phyloP scores from a whole-genome alignment of 2,113 vertebrate genomes.

The Eretmochelys imbricata region DNA sequence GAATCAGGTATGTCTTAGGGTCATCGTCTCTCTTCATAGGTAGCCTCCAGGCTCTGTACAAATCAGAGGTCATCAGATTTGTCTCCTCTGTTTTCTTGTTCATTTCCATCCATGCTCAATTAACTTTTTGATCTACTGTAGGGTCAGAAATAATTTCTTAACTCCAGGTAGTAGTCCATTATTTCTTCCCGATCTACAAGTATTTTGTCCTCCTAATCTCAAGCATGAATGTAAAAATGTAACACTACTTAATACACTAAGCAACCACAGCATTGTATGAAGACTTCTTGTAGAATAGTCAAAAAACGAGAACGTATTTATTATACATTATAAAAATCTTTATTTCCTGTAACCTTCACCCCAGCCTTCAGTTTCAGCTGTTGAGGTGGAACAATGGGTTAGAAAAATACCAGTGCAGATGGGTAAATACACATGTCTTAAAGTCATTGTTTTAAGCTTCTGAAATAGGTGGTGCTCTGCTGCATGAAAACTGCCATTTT shows the following conservation, averaged over 20 bases:
- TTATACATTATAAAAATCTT: background rate
- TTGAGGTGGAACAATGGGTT: background rate
- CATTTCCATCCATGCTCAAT: background rate
- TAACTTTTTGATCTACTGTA: rapidly evolving
- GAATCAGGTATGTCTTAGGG: background rate
- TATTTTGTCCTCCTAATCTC: background rate
- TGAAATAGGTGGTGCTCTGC: background rate
- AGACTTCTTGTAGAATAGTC: rapidly evolving
- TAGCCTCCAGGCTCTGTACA: background rate
- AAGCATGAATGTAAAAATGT: background rate
- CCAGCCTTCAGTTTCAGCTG: background rate
- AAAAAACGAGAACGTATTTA: background rate
- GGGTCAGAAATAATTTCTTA: rapidly evolving
- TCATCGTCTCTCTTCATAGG: rapidly evolving
- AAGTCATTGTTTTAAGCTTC: background rate
- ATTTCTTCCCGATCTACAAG: background rate
- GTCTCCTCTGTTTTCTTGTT: background rate
- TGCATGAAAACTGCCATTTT: background rate
- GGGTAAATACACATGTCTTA: background rate
- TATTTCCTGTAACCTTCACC: background rate
- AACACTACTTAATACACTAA: background rate
- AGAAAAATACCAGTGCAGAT: background rate
- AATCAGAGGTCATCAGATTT: rapidly evolving
- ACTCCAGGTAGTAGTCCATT: rapidly evolving
- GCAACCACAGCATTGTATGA: background rate